Base-by-base conservation (phyloP, 2,888 invertebrate species). In the Sturmia bella region DNA sequence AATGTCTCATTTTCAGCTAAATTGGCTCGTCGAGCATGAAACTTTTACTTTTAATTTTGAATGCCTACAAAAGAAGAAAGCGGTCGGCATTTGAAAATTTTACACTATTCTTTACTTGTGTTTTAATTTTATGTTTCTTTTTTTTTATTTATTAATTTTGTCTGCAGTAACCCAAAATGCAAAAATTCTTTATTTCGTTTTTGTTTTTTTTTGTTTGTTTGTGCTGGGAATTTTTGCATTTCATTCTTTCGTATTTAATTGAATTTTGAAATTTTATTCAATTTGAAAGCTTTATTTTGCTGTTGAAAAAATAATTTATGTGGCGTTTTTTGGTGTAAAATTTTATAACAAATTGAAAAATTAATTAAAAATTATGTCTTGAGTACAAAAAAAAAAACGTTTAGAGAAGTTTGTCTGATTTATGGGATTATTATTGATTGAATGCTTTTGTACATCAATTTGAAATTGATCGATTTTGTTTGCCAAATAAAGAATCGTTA, bases 1-100 rank as follows among this genome's bases (percentile, higher is more conserved):
- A 64, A 69, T 57, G 73, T 78, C 82, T 82, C 78, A 82, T 82
- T 82, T 82, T 82, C 82, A 78, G 59, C 74, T 48, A 82, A 74
- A 82, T 82, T 82, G 82, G 69, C 78, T 52, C 66, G 74, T 78
- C 78, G 78, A 70, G 78, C 78, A 70, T 74, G 70, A 70, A 70
- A 63, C 77, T 74, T 81, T 77, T 68, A 48, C 12, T 57, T 76
- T 50, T 57, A 70, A 43, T 48, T 27, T 27, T 21, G 1, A 6
- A 17, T 17, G n/a, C n/a, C 3, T 13, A 66, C 57, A 66, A 54
- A 41, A 54, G n/a, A 41, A 21, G 39, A 27, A 63, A 27, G 45
- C 61, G 69, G 68, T 74, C 77, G 69, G 19, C 57, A 11, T 74
- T 78, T 77, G 63, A 74, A 69, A 82, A 70, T 74, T 52, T 68